Evolutionary conservation across 2,888 invertebrate species (phyloP).

Genomic region (Ochlodes sylvanus): DNA sequence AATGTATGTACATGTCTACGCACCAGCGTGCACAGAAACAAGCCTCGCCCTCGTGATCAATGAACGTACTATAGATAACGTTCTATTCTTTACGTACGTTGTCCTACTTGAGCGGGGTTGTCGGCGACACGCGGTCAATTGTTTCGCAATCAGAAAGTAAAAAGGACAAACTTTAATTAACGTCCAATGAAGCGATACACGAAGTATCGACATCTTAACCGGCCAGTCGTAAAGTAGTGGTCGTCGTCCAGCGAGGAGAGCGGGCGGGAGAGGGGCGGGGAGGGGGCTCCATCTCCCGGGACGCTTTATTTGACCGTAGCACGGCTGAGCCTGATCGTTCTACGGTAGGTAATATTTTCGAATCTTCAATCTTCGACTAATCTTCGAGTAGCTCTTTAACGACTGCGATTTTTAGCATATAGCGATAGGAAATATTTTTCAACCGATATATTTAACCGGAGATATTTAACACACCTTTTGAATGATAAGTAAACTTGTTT

Average conservation of each 20-base stretch:
- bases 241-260: conserved; percentile 14
- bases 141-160: conserved; percentile 26
- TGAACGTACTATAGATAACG: no score
- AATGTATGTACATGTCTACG: no score
- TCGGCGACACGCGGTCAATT: conserved; percentile 28
- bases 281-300: conserved; percentile 16
- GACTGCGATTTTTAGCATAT: no score
- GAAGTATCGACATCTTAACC: conserved; percentile 33
- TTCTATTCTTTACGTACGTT: no score
- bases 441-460: no score
- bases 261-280: neutral
- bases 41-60: no score
- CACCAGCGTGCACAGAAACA: no score
- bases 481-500: no score
- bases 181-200: conserved; percentile 35
- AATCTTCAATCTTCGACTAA: no score
- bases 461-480: no score
- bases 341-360: conserved; percentile 20
- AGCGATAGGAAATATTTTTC: no score
- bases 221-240: conserved; percentile 33
- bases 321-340: conserved; percentile 16
- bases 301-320: conserved; percentile 26
- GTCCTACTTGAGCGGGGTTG: conserved; percentile 6
- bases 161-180: conserved; percentile 37
- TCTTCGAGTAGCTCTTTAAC: no score